phyloP scores from a whole-genome alignment of 1,140 invertebrate genomes.

The Hyles vespertilio region DNA sequence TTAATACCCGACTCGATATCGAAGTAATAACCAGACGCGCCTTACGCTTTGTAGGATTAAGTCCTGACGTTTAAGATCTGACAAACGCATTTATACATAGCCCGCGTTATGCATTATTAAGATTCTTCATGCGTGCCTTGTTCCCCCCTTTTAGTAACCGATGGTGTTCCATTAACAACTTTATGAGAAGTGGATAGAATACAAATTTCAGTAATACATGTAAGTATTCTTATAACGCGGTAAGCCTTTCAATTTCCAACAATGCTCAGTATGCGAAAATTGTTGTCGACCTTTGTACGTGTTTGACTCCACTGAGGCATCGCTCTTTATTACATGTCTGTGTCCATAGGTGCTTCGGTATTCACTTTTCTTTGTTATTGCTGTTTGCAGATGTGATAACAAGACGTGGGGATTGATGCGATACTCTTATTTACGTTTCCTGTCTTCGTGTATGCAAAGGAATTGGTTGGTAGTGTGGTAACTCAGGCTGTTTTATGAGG shows the following conservation, averaged over 20 bases:
- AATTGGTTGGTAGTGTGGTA: too few relatives aligned
- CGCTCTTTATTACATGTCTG: constrained; percentile 18
- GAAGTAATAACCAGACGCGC: constrained; percentile 11
- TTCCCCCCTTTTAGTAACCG: constrained; percentile 12
- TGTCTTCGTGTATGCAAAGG: constrained; percentile 11
- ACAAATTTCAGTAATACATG: constrained; percentile 4
- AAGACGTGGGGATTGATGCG: constrained; percentile 7
- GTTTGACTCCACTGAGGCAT: constrained; percentile 22
- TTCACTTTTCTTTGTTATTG: constrained; percentile 24
- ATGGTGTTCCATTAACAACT: not conserved
- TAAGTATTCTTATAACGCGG: constrained; percentile 26
- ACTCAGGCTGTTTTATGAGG: too few relatives aligned
- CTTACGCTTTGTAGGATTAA: constrained; percentile 18
- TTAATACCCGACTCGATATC: not conserved
- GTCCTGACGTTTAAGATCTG: constrained; percentile 21
- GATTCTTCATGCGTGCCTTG: constrained; percentile 30
- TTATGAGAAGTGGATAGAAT: not conserved
- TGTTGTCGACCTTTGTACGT: constrained; percentile 43
- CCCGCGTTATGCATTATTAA: constrained; percentile 35
- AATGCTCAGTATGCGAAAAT: constrained; percentile 46
- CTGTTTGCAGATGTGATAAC: constrained; percentile 15
- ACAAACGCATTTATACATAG: constrained; percentile 26
- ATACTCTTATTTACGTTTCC: constrained; percentile 28
- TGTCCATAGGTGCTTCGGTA: constrained; percentile 17
- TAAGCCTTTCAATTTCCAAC: constrained; percentile 43